Evolutionary conservation across 2,797 vertebrate genomes (phyloP), one percentile per base, ranked within the genome.

Genomic region (Intellagama lesueurii): DNA sequence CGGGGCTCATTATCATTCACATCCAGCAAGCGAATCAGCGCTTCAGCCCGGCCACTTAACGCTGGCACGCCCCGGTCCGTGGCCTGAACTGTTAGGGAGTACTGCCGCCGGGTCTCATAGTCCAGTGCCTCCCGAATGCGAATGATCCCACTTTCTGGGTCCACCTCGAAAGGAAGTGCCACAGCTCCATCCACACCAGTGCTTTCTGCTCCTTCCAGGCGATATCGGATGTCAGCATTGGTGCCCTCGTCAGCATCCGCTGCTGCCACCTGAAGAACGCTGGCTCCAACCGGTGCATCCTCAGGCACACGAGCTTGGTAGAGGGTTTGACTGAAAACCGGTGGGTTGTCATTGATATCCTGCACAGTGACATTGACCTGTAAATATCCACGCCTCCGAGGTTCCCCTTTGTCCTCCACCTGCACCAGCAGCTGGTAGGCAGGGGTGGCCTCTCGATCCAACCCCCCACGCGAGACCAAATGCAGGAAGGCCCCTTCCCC

Each of bases 401-500:
- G 99, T 77, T 98, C 98, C 0, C 99, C 99, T 95, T 98, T 99
- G 96, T 99, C 99, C 95, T 99, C 98, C 94, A 99, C 99, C 78
- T 99, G 98, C 24, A 99, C 97, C 92, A 99, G 90, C 8, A 99
- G 97, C 95, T 98, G 98, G 95, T 99, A 99, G 88, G 97, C 97
- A 6, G 98, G 97, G 7, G 97, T 98, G 1, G 97, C 96, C 92
- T 99, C 99, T 83, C 99, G 97, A 96, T 99, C 99, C 96, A 99
- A 95, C 69, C 98, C 98, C 3, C 98, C 98, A 1, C 97, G 98
- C 35, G 98, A 99, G 78, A 99, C 99, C 5, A 99, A 97, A 92
- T 99, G 99, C 95, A 99, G 89, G 96, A 99, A 99, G 32, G 99
- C 99, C 30, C 99, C 99, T 96, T 99, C 98, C 0, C 99, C 99